Base-by-base conservation (phyloP, 1,140 invertebrate genomes). In the Radopholus similis region DNA sequence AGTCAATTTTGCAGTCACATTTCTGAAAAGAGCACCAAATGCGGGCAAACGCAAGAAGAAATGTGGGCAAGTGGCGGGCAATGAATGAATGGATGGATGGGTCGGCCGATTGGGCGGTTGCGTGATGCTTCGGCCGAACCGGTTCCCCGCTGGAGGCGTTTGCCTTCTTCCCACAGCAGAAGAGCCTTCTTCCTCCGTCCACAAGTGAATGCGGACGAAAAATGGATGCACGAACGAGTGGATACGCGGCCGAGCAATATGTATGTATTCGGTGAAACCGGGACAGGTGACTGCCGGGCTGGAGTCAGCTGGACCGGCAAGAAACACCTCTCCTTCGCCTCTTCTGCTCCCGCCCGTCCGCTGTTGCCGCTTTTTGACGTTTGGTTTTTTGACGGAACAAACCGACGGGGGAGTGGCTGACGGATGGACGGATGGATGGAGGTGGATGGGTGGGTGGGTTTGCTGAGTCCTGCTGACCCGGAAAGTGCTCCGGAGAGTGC, bases 1-100 rank as follows among this genome's bases (percentile, higher is more conserved):
- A 62, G 58, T 62, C 58, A 62, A 62, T 62, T 62, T 62, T 62
- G 58, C 58, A 62, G 49, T 62, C 58, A 62, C 58, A 62, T 62
- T 62, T 62, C 58, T 62, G 30, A 62, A 62, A 51, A 59, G 4
- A 51, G n/a, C 47, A 13, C 8, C 18, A 51, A 51, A 51, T 23
- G 30, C 47, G 40, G n/a, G n/a, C 40, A 59, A n/a, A 59, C 21
- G 18, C 30, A n/a, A 60, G 57, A 44, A 60, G 32, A 42, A 60
- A 60, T 58, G 13, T 47, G 56, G 56, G 56, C 13, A 58, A 58
- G 37, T 6, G 4, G 15, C 15, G 4, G 37, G 13, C 30, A 58
- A 28, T 2, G 5, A n/a, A 42, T 56, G 54, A 56, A 56, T 35
- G 11, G 54, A 18, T 2, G 13, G 37, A 56, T 35, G 54, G n/a